These are phyloP conservation scores for Lasioglossum leucozonium DNA, from an alignment of 2,888 invertebrate species.

Conservation along the genomic window DNA sequence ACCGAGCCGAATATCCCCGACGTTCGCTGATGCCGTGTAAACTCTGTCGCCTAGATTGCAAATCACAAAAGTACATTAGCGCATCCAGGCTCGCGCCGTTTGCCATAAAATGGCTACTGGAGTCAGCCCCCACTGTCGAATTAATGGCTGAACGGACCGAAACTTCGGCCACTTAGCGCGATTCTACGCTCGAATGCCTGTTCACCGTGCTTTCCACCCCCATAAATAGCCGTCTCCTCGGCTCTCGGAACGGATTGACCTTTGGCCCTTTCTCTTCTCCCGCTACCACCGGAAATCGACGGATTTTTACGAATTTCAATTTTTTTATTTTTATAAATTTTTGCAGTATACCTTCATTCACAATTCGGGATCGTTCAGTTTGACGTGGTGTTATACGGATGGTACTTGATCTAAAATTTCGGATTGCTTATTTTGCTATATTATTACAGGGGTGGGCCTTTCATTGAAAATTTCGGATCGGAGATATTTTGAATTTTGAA, in stretches of 20 bases:
- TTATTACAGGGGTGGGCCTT: no score
- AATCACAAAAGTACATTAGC: conserved; percentile 58
- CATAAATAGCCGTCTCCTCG: conserved; percentile 28
- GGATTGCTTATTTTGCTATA: no score
- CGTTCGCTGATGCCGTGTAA: conserved; percentile 47
- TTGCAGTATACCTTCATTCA: no score
- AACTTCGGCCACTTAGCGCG: conserved; percentile 43
- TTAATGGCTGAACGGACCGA: conserved; percentile 42
- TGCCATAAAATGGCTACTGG: conserved; percentile 19
- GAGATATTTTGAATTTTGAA: no score
- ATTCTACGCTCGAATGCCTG: conserved; percentile 37
- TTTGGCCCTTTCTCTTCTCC: neutral
- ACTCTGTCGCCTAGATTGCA: conserved; percentile 46
- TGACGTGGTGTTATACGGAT: no score
- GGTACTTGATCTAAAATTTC: no score
- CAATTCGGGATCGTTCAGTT: no score
- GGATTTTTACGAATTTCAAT: no score
- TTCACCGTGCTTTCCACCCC: conserved; percentile 19
- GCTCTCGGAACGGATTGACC: neutral
- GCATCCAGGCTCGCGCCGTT: conserved; percentile 33
- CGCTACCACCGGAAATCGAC: no score
- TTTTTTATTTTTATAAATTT: no score
- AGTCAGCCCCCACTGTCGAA: conserved; percentile 23
- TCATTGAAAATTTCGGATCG: no score
- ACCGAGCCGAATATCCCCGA: conserved; percentile 23